Evolutionary conservation across 2,888 invertebrate genomes (phyloP).

Genomic region (Arge pagana): DNA sequence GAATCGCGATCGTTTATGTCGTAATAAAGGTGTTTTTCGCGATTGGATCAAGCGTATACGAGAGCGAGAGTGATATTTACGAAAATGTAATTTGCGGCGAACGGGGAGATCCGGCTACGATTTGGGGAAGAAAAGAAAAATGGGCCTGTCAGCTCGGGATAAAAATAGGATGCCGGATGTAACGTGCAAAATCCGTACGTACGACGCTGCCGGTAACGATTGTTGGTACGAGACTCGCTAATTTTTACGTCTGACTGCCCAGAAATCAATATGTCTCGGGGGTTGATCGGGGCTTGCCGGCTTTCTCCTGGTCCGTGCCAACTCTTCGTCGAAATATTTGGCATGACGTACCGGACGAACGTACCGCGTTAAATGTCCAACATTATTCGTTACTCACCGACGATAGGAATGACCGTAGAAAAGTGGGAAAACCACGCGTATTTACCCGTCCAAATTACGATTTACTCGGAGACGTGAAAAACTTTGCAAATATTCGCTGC

Average conservation of each 20-base stretch:
- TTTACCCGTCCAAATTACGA: conserved; percentile 7
- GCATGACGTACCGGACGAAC: conserved; percentile 11
- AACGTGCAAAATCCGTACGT: too few species aligned
- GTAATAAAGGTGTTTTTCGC: too few species aligned
- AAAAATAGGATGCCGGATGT: too few species aligned
- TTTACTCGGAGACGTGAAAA: conserved; percentile 12
- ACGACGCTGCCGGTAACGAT: too few species aligned
- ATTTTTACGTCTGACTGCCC: conserved; percentile 15
- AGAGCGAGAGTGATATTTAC: too few species aligned
- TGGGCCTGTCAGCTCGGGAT: too few species aligned
- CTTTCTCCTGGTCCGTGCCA: conserved; percentile 2
- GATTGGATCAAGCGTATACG: too few species aligned
- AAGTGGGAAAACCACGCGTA: conserved; percentile 5
- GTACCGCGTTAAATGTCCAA: background rate
- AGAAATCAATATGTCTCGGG: conserved; percentile 24
- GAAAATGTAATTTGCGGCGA: too few species aligned
- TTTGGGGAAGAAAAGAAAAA: too few species aligned
- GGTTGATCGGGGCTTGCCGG: conserved; percentile 19
- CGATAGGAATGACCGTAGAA: conserved; percentile 3
- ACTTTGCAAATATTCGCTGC: conserved; percentile 20
- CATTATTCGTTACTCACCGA: conserved; percentile 20
- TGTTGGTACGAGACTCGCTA: conserved; percentile 9
- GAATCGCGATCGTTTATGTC: too few species aligned
- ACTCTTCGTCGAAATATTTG: conserved; percentile 7
- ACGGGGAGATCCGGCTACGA: too few species aligned